Percentiles rank a stretch among this genome's conserved stretches.
These are phyloP conservation scores for Pollenia amentaria DNA, from an alignment of 2,888 invertebrate genomes.

Conservation along the genomic window DNA sequence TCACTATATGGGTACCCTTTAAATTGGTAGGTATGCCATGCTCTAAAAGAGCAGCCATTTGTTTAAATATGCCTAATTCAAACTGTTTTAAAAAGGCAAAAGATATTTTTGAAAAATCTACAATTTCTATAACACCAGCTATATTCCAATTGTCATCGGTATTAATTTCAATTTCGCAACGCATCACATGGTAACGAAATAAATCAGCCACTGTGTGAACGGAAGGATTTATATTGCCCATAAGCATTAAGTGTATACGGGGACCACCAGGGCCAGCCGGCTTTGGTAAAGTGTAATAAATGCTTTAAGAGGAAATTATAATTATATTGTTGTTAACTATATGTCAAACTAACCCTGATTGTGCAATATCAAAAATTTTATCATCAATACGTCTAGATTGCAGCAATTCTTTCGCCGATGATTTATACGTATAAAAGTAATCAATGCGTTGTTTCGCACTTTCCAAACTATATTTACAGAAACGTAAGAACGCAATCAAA, in stretches of 20 bases:
- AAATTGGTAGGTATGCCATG: conserved; percentile 80
- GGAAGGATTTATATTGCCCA: conserved; percentile 83
- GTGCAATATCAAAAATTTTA: conserved; percentile 78
- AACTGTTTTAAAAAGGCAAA: conserved; percentile 80
- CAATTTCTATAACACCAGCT: conserved; percentile 85
- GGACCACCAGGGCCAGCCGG: conserved; percentile 84
- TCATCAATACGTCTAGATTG: conserved; percentile 80
- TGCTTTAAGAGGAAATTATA: conserved; percentile 74
- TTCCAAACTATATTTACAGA: conserved; percentile 86
- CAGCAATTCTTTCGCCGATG: conserved; percentile 85
- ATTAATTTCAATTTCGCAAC: conserved; percentile 80
- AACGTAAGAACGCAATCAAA: conserved; percentile 85
- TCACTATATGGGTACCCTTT: conserved; percentile 80
- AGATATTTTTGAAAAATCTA: conserved; percentile 85
- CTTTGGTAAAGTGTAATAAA: conserved; percentile 80
- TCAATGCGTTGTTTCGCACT: conserved; percentile 86
- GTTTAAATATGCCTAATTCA: conserved; percentile 79
- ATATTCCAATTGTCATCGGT: conserved; percentile 87
- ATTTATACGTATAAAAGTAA: conserved; percentile 86
- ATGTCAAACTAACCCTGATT: conserved; percentile 79
- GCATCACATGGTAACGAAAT: conserved; percentile 80
- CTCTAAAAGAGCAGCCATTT: conserved; percentile 81
- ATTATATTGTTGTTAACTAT: background rate
- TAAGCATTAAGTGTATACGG: conserved; percentile 85
- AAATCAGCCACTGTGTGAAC: conserved; percentile 79